Percentiles rank a stretch among this genome's conserved stretches.
These are phyloP conservation scores for Athalia rosae DNA, from an alignment of 2,888 invertebrate species.

Conservation along the genomic window DNA sequence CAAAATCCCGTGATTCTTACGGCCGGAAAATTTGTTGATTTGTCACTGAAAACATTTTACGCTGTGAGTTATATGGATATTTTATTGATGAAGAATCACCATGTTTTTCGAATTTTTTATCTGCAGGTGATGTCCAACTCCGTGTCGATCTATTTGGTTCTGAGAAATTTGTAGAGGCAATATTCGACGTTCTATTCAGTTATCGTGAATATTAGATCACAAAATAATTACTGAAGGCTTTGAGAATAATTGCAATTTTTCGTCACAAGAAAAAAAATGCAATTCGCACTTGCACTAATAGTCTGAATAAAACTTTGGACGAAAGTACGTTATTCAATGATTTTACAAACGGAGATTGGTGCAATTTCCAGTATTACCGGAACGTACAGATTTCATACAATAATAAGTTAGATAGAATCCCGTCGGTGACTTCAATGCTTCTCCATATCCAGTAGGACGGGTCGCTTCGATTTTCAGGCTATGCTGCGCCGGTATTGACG, in stretches of 20 bases:
- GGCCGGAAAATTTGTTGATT: conserved; percentile 57
- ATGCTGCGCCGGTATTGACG: too few relatives aligned
- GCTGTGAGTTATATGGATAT: conserved; percentile 44
- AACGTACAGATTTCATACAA: neutral
- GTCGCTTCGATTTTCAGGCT: conserved; percentile 2
- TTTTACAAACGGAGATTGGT: neutral
- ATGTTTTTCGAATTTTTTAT: neutral
- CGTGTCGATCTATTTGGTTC: neutral
- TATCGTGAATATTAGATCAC: neutral
- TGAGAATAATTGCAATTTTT: too few relatives aligned
- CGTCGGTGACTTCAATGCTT: conserved; percentile 8
- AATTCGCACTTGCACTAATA: too few relatives aligned
- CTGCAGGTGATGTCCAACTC: conserved; percentile 8
- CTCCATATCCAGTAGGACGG: neutral
- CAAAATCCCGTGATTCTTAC: conserved; percentile 55
- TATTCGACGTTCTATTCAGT: neutral
- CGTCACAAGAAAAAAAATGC: too few relatives aligned
- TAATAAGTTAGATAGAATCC: neutral
- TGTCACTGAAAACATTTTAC: conserved; percentile 59
- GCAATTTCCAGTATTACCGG: neutral
- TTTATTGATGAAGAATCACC: neutral
- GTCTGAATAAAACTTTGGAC: neutral
- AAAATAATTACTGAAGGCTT: neutral
- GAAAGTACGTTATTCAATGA: neutral
- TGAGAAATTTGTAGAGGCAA: neutral